Base-by-base conservation (phyloP, 2,797 vertebrate species). In the Selene dorsalis region DNA sequence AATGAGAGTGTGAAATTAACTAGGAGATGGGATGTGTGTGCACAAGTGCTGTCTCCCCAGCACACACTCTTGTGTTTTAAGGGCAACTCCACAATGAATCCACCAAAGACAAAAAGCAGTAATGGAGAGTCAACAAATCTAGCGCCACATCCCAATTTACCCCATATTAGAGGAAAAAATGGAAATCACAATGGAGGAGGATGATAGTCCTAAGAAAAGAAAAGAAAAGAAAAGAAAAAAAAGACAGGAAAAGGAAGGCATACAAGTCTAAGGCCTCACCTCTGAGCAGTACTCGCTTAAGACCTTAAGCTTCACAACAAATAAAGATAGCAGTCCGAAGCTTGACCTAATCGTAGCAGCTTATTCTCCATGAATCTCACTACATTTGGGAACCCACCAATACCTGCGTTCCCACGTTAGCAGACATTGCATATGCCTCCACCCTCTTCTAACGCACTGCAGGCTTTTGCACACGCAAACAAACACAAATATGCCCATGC, bases 271-370 rank as follows among this genome's bases (percentile, higher is more conserved):
- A 73, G 63, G 76, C 68, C 63, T 88, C 84, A 89, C 71, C 83
- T 90, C 73, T 38, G 55, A 82, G 82, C 85, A 74, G 48, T n/a
- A 45, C 78, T 82, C 12, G 13, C 66, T 64, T 87, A 88, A 89
- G 87, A 87, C 86, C 71, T 84, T 87, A 91, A 92, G 84, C 90
- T 84, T 60, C 60, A 75, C 60, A 88, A 84, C 78, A 91, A 90
- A 91, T 81, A 89, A 66, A 85, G 77, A 83, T 75, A 88, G 59
- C 62, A 74, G 67, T 70, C 65, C 41, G 10, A 47, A 66, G 88
- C 80, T 84, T 73, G 50, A 48, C 73, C 83, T 90, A 89, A 92
- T 87, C 84, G 1, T 45, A 66, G 79, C 41, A 71, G 88, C 79
- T 91, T 88, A 88, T 88, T 87, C 67, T 66, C 65, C 68, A 61